Evolutionary conservation across 2,888 invertebrate species (phyloP).

Genomic region (Parnassius smintheus): DNA sequence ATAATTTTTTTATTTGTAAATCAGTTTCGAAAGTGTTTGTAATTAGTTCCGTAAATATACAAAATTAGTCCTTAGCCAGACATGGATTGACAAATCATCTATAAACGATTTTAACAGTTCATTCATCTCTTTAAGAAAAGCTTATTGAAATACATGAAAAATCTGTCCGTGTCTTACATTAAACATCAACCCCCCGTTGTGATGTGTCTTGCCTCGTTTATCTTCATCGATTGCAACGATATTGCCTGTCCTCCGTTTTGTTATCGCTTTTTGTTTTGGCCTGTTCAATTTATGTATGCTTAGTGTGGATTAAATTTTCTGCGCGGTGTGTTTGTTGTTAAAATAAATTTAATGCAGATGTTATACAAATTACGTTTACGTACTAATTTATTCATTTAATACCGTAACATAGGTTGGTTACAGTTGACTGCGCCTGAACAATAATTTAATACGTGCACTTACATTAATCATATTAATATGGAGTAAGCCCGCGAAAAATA

Average conservation of each 20-base stretch:
- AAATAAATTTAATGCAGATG: too few relatives aligned
- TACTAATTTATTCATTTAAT: too few relatives aligned
- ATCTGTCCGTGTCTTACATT: slow-evolving; percentile 53
- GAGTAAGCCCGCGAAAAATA: too few relatives aligned
- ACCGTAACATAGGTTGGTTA: too few relatives aligned
- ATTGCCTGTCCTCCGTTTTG: slow-evolving; percentile 1
- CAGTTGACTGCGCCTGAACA: too few relatives aligned
- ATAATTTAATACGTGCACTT: too few relatives aligned
- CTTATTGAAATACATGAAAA: slow-evolving; percentile 52
- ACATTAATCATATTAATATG: too few relatives aligned
- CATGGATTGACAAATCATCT: not conserved
- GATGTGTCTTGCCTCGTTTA: slow-evolving; percentile 65
- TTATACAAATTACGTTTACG: too few relatives aligned
- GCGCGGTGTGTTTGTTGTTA: not conserved
- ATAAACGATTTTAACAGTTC: not conserved
- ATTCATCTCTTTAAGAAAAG: slow-evolving; percentile 38
- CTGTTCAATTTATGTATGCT: slow-evolving; percentile 1
- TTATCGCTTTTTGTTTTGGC: not conserved
- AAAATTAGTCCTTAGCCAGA: too few relatives aligned
- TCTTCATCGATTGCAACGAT: slow-evolving; percentile 34
- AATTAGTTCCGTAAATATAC: too few relatives aligned
- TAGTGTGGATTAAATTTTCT: slow-evolving; percentile 10
- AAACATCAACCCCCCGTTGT: slow-evolving; percentile 70
- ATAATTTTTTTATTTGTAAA: too few relatives aligned
- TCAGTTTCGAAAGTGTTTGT: too few relatives aligned